These are phyloP conservation scores for Papilio helenus DNA, from an alignment of 1,140 invertebrate genomes.

Conservation along the genomic window DNA sequence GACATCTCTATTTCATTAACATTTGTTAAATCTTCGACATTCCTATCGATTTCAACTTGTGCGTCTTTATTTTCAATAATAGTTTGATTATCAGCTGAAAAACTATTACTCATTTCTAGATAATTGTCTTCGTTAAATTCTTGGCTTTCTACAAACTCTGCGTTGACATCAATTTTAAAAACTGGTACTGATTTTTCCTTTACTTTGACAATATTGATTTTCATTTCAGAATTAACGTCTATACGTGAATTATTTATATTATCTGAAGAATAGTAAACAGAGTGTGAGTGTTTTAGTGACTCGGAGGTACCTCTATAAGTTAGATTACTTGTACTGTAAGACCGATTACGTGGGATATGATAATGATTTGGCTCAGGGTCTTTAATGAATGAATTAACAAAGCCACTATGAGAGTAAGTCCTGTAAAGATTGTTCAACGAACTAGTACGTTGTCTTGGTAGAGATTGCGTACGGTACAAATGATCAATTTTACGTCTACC, in stretches of 20 bases:
- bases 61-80: conserved; percentile 52
- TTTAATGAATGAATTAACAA: conserved; percentile 69
- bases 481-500: conserved; percentile 57
- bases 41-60: background rate
- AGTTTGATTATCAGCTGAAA: conserved; percentile 60
- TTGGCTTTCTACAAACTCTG: conserved; percentile 74
- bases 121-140: conserved; percentile 78
- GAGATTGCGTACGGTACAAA: conserved; percentile 58
- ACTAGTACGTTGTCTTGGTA: conserved; percentile 50
- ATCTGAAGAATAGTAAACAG: conserved; percentile 59
- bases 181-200: conserved; percentile 55
- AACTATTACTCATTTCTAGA: conserved; percentile 62
- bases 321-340: conserved; percentile 57
- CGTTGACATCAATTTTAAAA: conserved; percentile 54
- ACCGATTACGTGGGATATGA: conserved; percentile 69
- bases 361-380: conserved; percentile 74
- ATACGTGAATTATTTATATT: conserved; percentile 58
- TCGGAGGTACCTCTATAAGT: conserved; percentile 52
- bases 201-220: conserved; percentile 56
- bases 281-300: conserved; percentile 42
- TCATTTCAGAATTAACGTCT: conserved; percentile 41
- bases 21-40: conserved; percentile 13
- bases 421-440: conserved; percentile 58
- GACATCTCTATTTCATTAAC: background rate
- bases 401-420: conserved; percentile 74